Evolutionary conservation across 2,888 invertebrate species (phyloP).

Genomic region (Eristalinus sepulchralis): DNA sequence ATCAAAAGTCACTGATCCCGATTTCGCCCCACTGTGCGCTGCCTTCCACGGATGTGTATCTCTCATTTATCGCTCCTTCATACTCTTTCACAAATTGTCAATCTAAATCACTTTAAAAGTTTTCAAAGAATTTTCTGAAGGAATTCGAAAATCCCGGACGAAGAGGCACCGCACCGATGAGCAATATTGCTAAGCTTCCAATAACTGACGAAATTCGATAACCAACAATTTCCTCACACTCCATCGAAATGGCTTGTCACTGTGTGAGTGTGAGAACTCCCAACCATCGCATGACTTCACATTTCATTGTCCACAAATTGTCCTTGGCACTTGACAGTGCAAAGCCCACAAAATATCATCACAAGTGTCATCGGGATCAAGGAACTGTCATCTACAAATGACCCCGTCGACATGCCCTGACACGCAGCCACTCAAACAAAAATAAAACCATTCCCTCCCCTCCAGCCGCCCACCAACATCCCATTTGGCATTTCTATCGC

Average conservation of each 20-base stretch:
- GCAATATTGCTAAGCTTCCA: not conserved
- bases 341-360: not conserved
- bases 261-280: not conserved
- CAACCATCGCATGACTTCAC: not conserved
- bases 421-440: not conserved
- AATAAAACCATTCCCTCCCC: not conserved
- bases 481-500: not conserved
- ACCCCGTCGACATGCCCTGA: not conserved
- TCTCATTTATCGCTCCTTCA: too few relatives aligned
- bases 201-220: not conserved
- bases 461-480: not conserved
- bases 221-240: not conserved
- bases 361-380: not conserved
- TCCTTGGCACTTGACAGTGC: not conserved
- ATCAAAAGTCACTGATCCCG: too few relatives aligned
- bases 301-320: not conserved
- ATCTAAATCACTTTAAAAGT: too few relatives aligned
- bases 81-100: too few relatives aligned
- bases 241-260: not conserved
- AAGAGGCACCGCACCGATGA: too few relatives aligned
- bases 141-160: too few relatives aligned
- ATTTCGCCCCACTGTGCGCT: too few relatives aligned
- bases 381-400: not conserved
- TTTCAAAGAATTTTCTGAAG: too few relatives aligned
- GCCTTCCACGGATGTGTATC: too few relatives aligned